Evolutionary conservation across 2,797 vertebrate species (phyloP), one percentile per base, ranked within the genome.

Genomic region (Atherinosoma microstoma): DNA sequence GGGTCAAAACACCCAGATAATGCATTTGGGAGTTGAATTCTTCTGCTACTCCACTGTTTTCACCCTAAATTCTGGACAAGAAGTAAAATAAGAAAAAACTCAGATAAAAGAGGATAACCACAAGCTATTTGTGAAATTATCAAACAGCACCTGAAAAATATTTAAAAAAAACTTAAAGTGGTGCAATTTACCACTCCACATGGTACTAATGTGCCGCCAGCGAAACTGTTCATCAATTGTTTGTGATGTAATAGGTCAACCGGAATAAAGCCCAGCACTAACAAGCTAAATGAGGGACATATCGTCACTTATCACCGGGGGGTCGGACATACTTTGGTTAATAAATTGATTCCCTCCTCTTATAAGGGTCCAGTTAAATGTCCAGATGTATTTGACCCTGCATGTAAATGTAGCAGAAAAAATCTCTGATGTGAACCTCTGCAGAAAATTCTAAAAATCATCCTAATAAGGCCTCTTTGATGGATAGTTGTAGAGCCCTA

Each of bases 401-500:
- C 51, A 13, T 53, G 51, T 53, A 53, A 27, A 53, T 53, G 51
- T 27, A 27, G 11, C 11, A 29, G 9, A 35, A 22, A 38, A 54
- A 20, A 16, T 54, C 38, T 53, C 24, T 29, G 6, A 54, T 62
- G 4, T 47, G 40, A 58, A 66, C 36, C 34, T 66, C 35, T 29
- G 49, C 20, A 8, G 15, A 58, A 57, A 47, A 56, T 30, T 3
- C 5, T 11, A 3, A 36, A 64, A 64, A 24, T 58, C 22, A 38
- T 18, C 22, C 22, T 11, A 22, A 42, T 16, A 38, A 18, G 38
- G 27, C 29, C 10, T 45, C 24, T 32, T 67, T 16, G 64, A 67
- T 72, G 27, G 1, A 7, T 69, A 72, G 63, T 64, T 60, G 34
- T 29, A 27, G 11, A 30, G 27, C 51, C 32, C 20, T 57, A 38